Percentiles rank a stretch among this genome's conserved stretches.
These are phyloP conservation scores for Syngnathoides biaculeatus DNA, from an alignment of 2,113 vertebrate species.

Conservation along the genomic window DNA sequence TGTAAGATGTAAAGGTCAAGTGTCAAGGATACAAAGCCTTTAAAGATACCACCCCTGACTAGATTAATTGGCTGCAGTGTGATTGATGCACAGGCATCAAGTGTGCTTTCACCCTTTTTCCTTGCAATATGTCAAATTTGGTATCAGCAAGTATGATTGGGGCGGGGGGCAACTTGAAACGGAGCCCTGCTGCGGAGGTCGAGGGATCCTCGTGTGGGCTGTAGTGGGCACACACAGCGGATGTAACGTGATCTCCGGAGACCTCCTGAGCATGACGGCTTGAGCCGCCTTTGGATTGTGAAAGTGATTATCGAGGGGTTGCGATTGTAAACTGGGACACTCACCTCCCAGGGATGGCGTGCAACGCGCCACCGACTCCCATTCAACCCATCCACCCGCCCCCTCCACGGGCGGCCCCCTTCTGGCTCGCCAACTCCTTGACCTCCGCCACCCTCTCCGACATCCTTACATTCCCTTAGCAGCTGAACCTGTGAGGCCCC, in stretches of 20 bases:
- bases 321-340: slow-evolving; percentile 57
- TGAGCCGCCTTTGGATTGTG: slow-evolving; percentile 52
- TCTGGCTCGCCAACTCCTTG: slow-evolving; percentile 49
- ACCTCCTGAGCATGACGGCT: slow-evolving; percentile 48
- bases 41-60: too few species aligned
- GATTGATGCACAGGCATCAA: background rate
- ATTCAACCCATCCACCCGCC: background rate
- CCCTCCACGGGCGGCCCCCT: background rate
- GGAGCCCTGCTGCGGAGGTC: slow-evolving; percentile 1
- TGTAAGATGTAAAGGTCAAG: too few species aligned
- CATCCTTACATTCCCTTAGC: slow-evolving; percentile 53
- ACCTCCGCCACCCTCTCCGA: slow-evolving; percentile 47
- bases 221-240: slow-evolving; percentile 37
- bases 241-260: slow-evolving; percentile 62
- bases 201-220: slow-evolving; percentile 25
- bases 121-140: slow-evolving; percentile 5
- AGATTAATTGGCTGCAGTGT: too few species aligned
- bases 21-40: too few species aligned
- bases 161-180: slow-evolving; percentile 29
- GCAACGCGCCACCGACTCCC: slow-evolving; percentile 27
- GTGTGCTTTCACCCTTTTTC: background rate
- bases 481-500: slow-evolving; percentile 65
- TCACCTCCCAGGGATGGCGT: slow-evolving; percentile 61
- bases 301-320: slow-evolving; percentile 69
- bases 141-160: slow-evolving; percentile 12